Evolutionary conservation across 2,113 vertebrate genomes (phyloP).

Genomic region (Protobothrops flavoviridis): DNA sequence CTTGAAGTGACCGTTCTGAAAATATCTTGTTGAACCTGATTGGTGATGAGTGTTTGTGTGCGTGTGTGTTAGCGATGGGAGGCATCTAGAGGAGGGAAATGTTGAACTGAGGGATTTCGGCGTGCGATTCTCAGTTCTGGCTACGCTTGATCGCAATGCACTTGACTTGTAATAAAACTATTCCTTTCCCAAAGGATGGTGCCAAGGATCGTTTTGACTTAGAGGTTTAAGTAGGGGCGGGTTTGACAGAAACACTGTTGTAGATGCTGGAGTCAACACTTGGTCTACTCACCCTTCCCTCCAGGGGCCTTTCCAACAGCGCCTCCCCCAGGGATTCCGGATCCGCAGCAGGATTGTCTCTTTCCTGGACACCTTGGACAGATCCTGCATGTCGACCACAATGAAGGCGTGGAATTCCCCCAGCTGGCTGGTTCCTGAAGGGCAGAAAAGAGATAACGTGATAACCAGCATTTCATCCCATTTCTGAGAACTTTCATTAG

Average conservation of each 20-base stretch:
- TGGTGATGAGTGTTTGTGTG: no score
- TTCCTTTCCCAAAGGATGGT: background rate
- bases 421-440: conserved; percentile 74
- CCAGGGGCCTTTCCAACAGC: conserved; percentile 88
- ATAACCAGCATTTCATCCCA: background rate
- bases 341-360: conserved; percentile 79
- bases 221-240: background rate
- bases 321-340: conserved; percentile 91
- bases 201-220: background rate
- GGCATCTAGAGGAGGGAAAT: no score
- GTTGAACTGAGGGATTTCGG: no score
- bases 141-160: background rate
- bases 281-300: conserved; percentile 73
- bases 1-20: no score
- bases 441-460: background rate
- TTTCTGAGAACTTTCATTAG: background rate
- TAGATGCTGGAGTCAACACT: background rate
- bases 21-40: no score
- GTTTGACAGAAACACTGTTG: background rate
- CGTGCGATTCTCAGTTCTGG: background rate
- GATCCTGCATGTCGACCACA: conserved; percentile 79
- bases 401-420: conserved; percentile 89
- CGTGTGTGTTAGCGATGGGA: background rate
- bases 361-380: conserved; percentile 66
- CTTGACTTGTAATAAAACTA: background rate